Base-by-base conservation (phyloP, 2,888 invertebrate species). In the Lasioglossum malachurum region DNA sequence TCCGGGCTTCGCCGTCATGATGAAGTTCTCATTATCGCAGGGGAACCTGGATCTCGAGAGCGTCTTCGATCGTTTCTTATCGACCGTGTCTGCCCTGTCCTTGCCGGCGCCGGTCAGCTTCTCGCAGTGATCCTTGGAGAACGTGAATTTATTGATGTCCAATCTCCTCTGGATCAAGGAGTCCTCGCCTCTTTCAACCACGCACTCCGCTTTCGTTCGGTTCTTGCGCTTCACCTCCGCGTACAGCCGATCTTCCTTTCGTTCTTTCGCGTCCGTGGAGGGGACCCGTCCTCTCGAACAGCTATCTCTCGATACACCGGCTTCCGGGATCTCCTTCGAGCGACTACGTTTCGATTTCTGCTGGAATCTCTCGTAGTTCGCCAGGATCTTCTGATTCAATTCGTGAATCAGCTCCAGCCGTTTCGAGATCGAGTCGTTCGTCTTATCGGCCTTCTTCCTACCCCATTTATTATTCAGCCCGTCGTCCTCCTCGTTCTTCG, bases 321-420 rank as follows among this genome's bases (percentile, higher is more conserved):
- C 76, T 0, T 69, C 69, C 38, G 69, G 19, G 19, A 78, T 79
- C 44, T 91, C 88, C 19, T 69, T 41, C 19, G 82, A 87, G 38
- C 90, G 92, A n/a, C 12, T 78, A 23, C 92, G 89, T 84, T 92
- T 94, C 0, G 94, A 93, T 49, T 91, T 94, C 35, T 93, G 93
- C 57, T 94, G 94, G 75, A 94, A 94, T 41, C 92, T 92, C 73
- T 95, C 95, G 80, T 94, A 94, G 82, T 94, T 95, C 4, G 93
- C 93, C 4, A 95, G 87, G 35, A 95, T 95, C 88, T 95, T 95
- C 46, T 94, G 94, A 87, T 95, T 95, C 41, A 95, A 83, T 71
- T 95, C 95, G 82, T 94, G 94, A 16, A 95, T 95, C 57, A 95
- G 83, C 73, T 94, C 93, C 5, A 94, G 84, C 16, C 95, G 90